Conservation (phyloP, 2,888 invertebrate species). For the Drosophila prostipennis region DNA sequence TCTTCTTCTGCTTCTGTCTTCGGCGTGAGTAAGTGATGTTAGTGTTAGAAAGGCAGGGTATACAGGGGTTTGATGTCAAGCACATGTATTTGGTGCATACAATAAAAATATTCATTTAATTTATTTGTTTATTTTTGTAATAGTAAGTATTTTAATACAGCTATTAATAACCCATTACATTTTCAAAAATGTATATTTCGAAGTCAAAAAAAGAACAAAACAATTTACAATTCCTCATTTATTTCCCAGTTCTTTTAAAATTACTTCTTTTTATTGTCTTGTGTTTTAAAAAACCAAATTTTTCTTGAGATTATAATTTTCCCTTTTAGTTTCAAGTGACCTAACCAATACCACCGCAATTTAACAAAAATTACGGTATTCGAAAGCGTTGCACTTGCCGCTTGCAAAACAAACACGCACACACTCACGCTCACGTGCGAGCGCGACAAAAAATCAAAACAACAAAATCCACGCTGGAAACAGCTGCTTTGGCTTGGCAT, state of each 20-base stretch:
- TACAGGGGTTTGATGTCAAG: background rate
- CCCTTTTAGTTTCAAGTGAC: background rate
- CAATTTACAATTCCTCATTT: too few relatives aligned
- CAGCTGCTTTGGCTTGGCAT: slow-evolving; percentile 78
- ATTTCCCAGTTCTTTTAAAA: too few relatives aligned
- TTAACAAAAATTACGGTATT: slow-evolving; percentile 6
- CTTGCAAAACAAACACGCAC: slow-evolving; percentile 28
- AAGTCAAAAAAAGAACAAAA: too few relatives aligned
- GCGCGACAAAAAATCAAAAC: slow-evolving; percentile 35
- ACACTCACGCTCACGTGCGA: slow-evolving; percentile 11
- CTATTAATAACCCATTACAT: too few relatives aligned
- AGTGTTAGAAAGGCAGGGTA: slow-evolving; percentile 5
- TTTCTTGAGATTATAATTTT: background rate
- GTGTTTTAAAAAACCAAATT: too few relatives aligned
- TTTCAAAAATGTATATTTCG: too few relatives aligned
- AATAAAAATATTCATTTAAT: too few relatives aligned
- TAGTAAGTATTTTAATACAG: too few relatives aligned
- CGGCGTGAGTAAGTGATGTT: slow-evolving; percentile 3
- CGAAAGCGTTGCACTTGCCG: slow-evolving; percentile 29
- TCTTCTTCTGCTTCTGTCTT: background rate
- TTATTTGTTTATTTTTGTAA: too few relatives aligned
- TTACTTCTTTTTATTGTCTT: too few relatives aligned
- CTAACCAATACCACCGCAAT: background rate
- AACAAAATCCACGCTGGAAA: slow-evolving; percentile 38
- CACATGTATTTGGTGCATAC: too few relatives aligned